These are phyloP conservation scores for Anastrepha obliqua DNA, from an alignment of 1,140 invertebrate genomes.

Conservation along the genomic window DNA sequence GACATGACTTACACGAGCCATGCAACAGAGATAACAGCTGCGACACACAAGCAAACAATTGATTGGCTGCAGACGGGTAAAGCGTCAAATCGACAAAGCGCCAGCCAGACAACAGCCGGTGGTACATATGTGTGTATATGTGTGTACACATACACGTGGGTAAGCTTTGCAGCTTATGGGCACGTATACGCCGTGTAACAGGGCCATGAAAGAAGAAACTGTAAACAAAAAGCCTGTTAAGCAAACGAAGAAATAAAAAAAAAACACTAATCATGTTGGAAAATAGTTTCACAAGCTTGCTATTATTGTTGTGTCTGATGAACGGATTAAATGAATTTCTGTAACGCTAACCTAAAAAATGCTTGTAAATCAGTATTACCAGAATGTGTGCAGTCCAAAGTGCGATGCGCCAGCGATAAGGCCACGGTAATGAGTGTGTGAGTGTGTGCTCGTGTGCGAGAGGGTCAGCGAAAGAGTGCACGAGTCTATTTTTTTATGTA, in stretches of 20 bases:
- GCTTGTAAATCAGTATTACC: slow-evolving; percentile 24
- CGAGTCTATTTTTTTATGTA: background rate
- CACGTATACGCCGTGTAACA: slow-evolving; percentile 34
- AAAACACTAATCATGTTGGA: background rate
- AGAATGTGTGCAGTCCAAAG: slow-evolving; percentile 31
- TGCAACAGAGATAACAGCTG: background rate
- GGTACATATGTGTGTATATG: too few species aligned
- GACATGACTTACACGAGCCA: background rate
- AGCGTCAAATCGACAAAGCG: background rate
- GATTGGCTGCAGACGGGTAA: background rate
- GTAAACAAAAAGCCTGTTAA: background rate
- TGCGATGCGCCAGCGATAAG: slow-evolving; percentile 19
- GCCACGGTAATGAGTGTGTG: background rate
- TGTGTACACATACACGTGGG: background rate
- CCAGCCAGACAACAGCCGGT: background rate
- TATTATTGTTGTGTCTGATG: slow-evolving; percentile 44
- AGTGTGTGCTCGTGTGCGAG: background rate
- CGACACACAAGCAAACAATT: slow-evolving; percentile 11
- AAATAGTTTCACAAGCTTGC: background rate
- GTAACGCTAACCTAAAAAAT: slow-evolving; percentile 46
- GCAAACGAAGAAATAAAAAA: background rate
- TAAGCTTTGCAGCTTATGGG: background rate
- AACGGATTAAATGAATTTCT: slow-evolving; percentile 45
- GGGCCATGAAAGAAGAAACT: background rate
- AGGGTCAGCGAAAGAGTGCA: background rate